These are phyloP conservation scores for Pica pica DNA, from an alignment of 2,113 vertebrate species.

Conservation along the genomic window DNA sequence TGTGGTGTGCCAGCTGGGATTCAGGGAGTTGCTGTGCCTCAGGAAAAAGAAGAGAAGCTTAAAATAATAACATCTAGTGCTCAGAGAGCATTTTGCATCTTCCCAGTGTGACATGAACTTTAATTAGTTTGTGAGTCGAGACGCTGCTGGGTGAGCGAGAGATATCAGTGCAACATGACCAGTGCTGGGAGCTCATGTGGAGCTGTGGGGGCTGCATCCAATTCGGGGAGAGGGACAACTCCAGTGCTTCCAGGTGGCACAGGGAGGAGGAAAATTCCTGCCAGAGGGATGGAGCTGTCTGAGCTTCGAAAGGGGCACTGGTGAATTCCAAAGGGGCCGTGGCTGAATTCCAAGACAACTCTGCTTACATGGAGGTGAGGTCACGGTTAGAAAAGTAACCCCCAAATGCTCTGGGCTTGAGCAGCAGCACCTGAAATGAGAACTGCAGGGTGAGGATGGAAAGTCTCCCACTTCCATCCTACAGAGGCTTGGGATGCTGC, in stretches of 20 bases:
- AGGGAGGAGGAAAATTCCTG: background rate
- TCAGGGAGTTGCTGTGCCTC: slow-evolving; percentile 6
- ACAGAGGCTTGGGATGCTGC: background rate
- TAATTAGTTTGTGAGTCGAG: slow-evolving; percentile 32
- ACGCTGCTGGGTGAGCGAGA: background rate
- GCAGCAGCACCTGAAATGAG: background rate
- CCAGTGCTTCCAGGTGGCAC: background rate
- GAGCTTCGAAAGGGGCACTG: background rate
- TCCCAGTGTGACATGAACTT: slow-evolving; percentile 33
- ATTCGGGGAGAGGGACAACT: background rate
- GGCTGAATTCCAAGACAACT: background rate
- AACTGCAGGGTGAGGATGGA: background rate
- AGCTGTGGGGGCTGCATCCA: background rate
- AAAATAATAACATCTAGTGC: slow-evolving; percentile 48
- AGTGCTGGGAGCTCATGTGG: accelerated
- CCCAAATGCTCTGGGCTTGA: background rate
- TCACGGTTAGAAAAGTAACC: background rate
- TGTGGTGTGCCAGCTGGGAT: slow-evolving; percentile 56
- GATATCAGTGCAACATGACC: background rate
- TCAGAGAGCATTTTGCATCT: slow-evolving; percentile 24
- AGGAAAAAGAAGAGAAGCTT: slow-evolving; percentile 45
- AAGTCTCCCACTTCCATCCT: background rate
- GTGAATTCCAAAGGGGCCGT: background rate
- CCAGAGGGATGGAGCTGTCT: background rate
- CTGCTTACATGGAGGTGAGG: background rate